Conservation (phyloP, 1,140 invertebrate genomes). For the Hesperophylax magnus region DNA sequence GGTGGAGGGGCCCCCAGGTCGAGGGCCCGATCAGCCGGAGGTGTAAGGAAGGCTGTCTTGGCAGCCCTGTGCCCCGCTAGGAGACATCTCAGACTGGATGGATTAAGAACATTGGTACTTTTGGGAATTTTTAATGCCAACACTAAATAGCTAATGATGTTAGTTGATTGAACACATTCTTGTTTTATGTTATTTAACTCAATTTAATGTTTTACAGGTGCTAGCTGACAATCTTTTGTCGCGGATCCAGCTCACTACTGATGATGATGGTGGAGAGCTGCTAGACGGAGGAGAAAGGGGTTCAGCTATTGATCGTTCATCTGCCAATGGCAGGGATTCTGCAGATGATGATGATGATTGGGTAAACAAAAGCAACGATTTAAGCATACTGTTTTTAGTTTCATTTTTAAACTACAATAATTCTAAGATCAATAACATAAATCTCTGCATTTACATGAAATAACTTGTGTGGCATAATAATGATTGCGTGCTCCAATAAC, state of each 20-base stretch:
- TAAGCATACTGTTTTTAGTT: too few species aligned
- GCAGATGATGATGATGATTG: slow-evolving; percentile 73
- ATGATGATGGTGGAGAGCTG: slow-evolving; percentile 73
- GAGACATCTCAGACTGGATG: slow-evolving; percentile 85
- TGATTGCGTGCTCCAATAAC: not conserved
- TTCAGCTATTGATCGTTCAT: slow-evolving; percentile 39
- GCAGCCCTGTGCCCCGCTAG: slow-evolving; percentile 87
- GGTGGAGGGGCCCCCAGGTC: slow-evolving; percentile 65
- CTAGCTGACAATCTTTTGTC: slow-evolving; percentile 88
- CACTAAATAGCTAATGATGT: slow-evolving; percentile 33
- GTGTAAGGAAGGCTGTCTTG: slow-evolving; percentile 81
- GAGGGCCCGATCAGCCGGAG: slow-evolving; percentile 67
- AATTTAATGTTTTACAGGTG: slow-evolving; percentile 65
- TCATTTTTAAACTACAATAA: too few species aligned
- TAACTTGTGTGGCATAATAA: too few species aligned
- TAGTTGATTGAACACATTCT: not conserved
- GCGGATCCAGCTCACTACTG: slow-evolving; percentile 83
- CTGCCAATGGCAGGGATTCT: slow-evolving; percentile 61
- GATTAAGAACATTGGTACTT: slow-evolving; percentile 79
- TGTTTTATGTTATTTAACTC: not conserved
- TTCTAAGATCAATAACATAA: too few species aligned
- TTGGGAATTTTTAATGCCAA: too few species aligned
- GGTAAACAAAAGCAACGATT: slow-evolving; percentile 59
- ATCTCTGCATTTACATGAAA: not conserved
- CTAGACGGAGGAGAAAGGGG: slow-evolving; percentile 53